A percentile compares a stretch with the other conserved stretches of the same genome.
phyloP scores from a whole-genome alignment of 2,797 vertebrate species.

The Sparus aurata region DNA sequence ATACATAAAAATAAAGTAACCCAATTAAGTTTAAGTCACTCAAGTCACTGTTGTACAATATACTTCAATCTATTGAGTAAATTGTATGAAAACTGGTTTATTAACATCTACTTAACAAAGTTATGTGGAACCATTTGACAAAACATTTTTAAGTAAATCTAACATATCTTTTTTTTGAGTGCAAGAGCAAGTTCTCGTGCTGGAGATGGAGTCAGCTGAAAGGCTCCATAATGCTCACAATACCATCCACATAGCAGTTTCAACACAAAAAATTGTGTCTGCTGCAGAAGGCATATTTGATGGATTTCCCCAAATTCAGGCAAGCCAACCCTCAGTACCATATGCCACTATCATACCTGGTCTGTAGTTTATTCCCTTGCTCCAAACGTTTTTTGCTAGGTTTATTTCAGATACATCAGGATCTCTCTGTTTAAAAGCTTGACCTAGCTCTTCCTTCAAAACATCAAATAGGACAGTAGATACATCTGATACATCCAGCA shows the following conservation, averaged over 20 bases:
- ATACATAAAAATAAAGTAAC: background rate
- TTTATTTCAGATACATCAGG: slow-evolving; percentile 38
- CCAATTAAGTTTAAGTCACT: background rate
- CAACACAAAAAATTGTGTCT: slow-evolving; percentile 18
- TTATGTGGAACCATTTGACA: too few relatives aligned
- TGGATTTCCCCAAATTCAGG: slow-evolving; percentile 53
- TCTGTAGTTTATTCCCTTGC: slow-evolving; percentile 44
- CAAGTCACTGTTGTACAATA: slow-evolving; percentile 8
- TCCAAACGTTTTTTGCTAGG: slow-evolving; percentile 34
- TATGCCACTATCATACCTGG: slow-evolving; percentile 35
- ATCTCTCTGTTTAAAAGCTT: slow-evolving; percentile 29
- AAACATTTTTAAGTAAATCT: too few relatives aligned
- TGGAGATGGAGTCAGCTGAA: too few relatives aligned
- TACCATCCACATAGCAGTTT: too few relatives aligned
- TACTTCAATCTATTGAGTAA: slow-evolving; percentile 7
- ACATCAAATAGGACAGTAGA: slow-evolving; percentile 13
- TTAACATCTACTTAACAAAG: too few relatives aligned
- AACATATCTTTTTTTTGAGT: too few relatives aligned
- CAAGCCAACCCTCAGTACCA: slow-evolving; percentile 43
- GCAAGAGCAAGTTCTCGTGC: too few relatives aligned
- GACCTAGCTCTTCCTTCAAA: slow-evolving; percentile 16
- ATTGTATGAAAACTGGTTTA: background rate
- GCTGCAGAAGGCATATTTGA: slow-evolving; percentile 47
- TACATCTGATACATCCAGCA: slow-evolving; percentile 14
- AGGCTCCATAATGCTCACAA: too few relatives aligned